Base-by-base conservation (phyloP, 2,888 invertebrate genomes). In the Melanargia galathea region DNA sequence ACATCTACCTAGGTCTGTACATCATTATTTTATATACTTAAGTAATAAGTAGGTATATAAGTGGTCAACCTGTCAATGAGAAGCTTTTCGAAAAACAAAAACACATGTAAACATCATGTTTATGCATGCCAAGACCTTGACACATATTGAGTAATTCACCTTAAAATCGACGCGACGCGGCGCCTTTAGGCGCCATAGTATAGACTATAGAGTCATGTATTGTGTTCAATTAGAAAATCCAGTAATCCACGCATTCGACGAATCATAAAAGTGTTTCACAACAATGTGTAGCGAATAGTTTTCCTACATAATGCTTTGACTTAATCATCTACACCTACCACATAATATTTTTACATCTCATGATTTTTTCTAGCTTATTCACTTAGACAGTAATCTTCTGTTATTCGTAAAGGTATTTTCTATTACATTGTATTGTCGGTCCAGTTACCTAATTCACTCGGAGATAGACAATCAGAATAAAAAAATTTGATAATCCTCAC, bases 201-300 rank as follows among this genome's bases (percentile, higher is more conserved):
- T 2, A 30, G 8, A 30, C 1, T 3, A 24, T 2, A 30, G 8
- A 16, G 33, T 52, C 35, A 52, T 13, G 6, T 20, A 6, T 33
- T 7, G 13, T 40, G 2, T 43, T 26, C 18, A 16, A 30, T 51
- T 11, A 51, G 51, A 30, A 35, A 35, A 58, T 35, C 48, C 46
- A 49, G n/a, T 24, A 26, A 56, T 55, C 30, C 13, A 46, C 52
- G 52, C 30, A 61, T 52, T 61, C 45, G 45, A 20, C 30, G 56
- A 56, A 56, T 56, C 45, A n/a, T 45, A 45, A 18, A 56, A 45
- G 18, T 30, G 4, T 30, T 35, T 20, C 18, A 7, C 24, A n/a
- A 49, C 8, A 49, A 20, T 0, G 6, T 48, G 13, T 48, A 24
- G 24, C 24, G 5, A 24, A n/a, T 24, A 48, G 13, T 24, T 24